Percentiles rank a stretch among this genome's conserved stretches.
phyloP scores from a whole-genome alignment of 2,888 invertebrate genomes.

The Cataglyphis altisquamis region DNA sequence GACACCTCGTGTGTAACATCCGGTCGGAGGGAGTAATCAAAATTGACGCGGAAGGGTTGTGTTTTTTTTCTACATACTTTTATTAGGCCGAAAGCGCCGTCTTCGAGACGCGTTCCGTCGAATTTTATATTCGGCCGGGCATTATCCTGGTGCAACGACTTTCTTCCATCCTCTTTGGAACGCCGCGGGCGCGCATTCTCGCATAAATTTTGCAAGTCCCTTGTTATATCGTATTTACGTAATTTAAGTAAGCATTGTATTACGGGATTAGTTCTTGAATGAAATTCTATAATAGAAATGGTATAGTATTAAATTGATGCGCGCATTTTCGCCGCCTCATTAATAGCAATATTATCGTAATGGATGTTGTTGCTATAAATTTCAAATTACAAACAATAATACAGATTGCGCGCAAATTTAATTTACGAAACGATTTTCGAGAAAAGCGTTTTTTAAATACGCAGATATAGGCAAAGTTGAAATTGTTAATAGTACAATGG shows the following conservation, averaged over 20 bases:
- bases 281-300: neutral
- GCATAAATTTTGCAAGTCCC: neutral
- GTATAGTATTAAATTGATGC: constrained; percentile 7
- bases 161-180: constrained; percentile 10
- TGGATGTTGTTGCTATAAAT: constrained; percentile 19
- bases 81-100: constrained; percentile 74
- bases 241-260: constrained; percentile 2
- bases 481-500: constrained; percentile 24
- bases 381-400: constrained; percentile 13
- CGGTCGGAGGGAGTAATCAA: constrained; percentile 77
- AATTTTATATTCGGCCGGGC: constrained; percentile 68
- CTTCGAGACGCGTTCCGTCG: constrained; percentile 66
- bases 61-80: constrained; percentile 63
- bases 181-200: neutral
- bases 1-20: constrained; percentile 60
- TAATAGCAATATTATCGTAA: neutral
- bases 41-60: constrained; percentile 82
- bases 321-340: constrained; percentile 1
- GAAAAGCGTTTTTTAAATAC: constrained; percentile 9
- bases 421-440: constrained; percentile 25
- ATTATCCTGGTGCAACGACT: constrained; percentile 58
- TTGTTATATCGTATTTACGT: constrained; percentile 1
- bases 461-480: constrained; percentile 26
- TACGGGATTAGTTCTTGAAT: neutral
- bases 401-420: constrained; percentile 16